Base-by-base conservation (phyloP, 2,888 invertebrate species). In the Thecophora atra region DNA sequence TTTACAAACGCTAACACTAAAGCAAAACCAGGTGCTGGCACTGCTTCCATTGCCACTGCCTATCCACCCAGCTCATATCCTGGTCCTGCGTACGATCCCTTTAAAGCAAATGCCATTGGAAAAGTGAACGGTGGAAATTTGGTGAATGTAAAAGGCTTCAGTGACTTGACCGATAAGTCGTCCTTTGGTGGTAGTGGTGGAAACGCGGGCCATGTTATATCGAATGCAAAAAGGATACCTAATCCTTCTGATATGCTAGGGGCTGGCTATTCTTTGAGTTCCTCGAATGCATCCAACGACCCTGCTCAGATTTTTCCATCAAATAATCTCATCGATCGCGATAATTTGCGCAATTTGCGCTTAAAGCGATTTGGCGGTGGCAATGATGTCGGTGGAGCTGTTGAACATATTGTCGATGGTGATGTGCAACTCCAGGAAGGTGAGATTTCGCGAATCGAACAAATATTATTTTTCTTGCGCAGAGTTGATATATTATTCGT, bases 271-370 rank as follows among this genome's bases (percentile, higher is more conserved):
- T 77, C 76, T 5, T 37, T 84, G 5, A 71, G 58, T 13, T 73
- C 44, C 3, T 26, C 13, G 17, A 66, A 67, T 15, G 51, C 69
- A 19, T 5, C 26, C 8, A 19, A n/a, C 44, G 64, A 13, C 5
- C 7, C 30, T 19, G 2, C 8, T 8, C 30, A 28, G 15, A n/a
- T 13, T 7, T 30, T 11, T 13, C 30, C 56, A 7, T 47, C 73
- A 15, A 66, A 51, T 70, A 8, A 73, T 11, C 62, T 69, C 37
- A 79, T 79, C 1, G 79, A 81, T 74, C 79, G 77, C 3, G 74
- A 79, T 19, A 79, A 82, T 72, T 71, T 86, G 21, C 83, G 86
- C 15, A 77, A 83, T 4, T 37, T 83, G 6, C 84, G 86, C 82
- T 73, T 81, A 0, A 81, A 82, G 28, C 81, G 82, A 19, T 86